Evolutionary conservation across 2,113 vertebrate genomes (phyloP).

Genomic region (Bubo blakistoni): DNA sequence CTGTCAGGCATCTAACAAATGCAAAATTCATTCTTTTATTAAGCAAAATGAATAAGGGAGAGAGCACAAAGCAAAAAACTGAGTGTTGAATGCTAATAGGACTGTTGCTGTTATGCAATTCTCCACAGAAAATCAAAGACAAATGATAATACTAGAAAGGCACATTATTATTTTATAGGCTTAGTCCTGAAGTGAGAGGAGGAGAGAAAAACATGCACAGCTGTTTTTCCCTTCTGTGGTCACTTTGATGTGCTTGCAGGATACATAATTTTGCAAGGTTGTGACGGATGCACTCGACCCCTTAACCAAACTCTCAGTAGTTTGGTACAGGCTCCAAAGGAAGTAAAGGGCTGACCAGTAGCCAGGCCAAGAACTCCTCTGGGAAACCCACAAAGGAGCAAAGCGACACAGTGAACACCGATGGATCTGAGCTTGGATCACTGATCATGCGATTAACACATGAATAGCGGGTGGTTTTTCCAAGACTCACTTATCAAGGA

Average conservation of each 20-base stretch:
- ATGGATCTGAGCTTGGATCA: too few relatives aligned
- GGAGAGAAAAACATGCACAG: neutral
- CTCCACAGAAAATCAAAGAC: slow-evolving; percentile 40
- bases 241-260: neutral
- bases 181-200: neutral
- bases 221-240: slow-evolving; percentile 8
- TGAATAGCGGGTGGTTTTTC: too few relatives aligned
- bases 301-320: too few relatives aligned
- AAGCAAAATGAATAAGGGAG: neutral
- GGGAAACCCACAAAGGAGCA: too few relatives aligned
- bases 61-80: neutral
- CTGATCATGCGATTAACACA: too few relatives aligned
- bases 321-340: too few relatives aligned
- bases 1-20: neutral
- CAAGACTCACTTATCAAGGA: too few relatives aligned
- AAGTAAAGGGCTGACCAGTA: too few relatives aligned
- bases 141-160: slow-evolving; percentile 26
- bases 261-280: neutral
- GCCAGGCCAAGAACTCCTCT: too few relatives aligned
- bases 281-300: too few relatives aligned
- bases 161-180: slow-evolving; percentile 41
- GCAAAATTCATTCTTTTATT: slow-evolving; percentile 21
- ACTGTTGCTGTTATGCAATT: neutral
- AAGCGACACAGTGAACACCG: too few relatives aligned
- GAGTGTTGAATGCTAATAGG: slow-evolving; percentile 16